phyloP scores from a whole-genome alignment of 2,113 vertebrate species.

The Neolamprologus caudopunctatus region DNA sequence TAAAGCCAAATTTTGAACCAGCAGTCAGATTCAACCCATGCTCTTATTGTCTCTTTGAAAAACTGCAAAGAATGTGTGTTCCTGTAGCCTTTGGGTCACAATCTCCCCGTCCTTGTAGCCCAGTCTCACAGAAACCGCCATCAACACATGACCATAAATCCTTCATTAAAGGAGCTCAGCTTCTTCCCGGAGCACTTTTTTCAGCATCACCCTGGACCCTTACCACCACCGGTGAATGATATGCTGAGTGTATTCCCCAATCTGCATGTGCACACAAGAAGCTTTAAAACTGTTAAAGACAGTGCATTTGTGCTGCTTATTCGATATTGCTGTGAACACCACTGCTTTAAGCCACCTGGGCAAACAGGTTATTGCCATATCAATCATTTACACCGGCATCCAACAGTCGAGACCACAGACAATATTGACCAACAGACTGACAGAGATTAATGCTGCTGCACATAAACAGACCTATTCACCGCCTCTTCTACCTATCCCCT shows the following conservation, averaged over 20 bases:
- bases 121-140: background rate
- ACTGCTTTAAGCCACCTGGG: constrained; percentile 53
- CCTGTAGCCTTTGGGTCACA: background rate
- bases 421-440: constrained; percentile 62
- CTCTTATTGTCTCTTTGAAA: background rate
- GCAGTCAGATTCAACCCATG: background rate
- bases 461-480: constrained; percentile 12
- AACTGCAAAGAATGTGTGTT: background rate
- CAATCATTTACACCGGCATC: constrained; percentile 59
- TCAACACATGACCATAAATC: background rate
- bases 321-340: constrained; percentile 40
- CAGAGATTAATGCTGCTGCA: constrained; percentile 55
- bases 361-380: constrained; percentile 68
- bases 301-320: constrained; percentile 42
- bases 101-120: background rate
- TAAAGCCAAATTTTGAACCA: background rate
- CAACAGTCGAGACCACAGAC: constrained; percentile 45
- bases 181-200: background rate
- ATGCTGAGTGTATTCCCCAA: background rate
- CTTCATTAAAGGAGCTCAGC: background rate
- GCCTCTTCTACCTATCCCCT: background rate
- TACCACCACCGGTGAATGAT: background rate
- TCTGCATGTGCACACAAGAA: background rate
- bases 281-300: constrained; percentile 15
- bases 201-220: background rate